Evolutionary conservation across 2,113 vertebrate species (phyloP).

Genomic region (Ageneiosus marmoratus): DNA sequence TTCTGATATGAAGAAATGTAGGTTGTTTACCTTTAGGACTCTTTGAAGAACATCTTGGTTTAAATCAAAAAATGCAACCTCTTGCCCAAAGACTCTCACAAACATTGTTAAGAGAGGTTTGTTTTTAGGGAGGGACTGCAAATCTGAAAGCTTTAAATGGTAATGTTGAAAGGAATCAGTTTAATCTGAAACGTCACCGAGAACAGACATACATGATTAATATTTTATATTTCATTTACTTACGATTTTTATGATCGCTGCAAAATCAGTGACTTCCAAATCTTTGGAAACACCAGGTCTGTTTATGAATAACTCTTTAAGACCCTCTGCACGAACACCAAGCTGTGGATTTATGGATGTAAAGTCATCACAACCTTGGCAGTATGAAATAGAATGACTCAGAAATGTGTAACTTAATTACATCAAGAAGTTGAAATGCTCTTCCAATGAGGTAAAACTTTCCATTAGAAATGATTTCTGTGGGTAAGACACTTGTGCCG

Average conservation of each 20-base stretch:
- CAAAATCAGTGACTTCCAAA: conserved; percentile 57
- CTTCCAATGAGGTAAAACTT: conserved; percentile 71
- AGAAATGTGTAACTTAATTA: conserved; percentile 56
- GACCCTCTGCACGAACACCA: conserved; percentile 65
- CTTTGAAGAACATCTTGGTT: conserved; percentile 60
- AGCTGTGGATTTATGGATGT: conserved; percentile 57
- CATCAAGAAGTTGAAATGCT: conserved; percentile 77
- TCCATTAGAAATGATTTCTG: conserved; percentile 72
- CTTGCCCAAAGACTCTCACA: conserved; percentile 67
- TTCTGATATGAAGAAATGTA: neutral
- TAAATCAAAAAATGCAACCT: conserved; percentile 66
- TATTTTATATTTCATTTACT: too few relatives aligned
- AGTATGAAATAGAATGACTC: neutral
- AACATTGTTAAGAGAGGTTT: conserved; percentile 62
- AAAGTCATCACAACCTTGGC: neutral
- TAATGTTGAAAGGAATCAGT: neutral
- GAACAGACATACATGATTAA: neutral
- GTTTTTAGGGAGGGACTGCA: conserved; percentile 60
- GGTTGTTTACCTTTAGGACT: conserved; percentile 61
- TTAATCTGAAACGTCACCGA: neutral
- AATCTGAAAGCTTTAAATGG: conserved; percentile 65
- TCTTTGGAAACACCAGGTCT: conserved; percentile 55
- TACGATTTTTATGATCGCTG: conserved; percentile 63
- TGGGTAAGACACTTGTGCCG: conserved; percentile 70
- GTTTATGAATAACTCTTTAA: conserved; percentile 62